phyloP scores from a whole-genome alignment of 2,888 invertebrate species.

The Synergus laeviventris region DNA sequence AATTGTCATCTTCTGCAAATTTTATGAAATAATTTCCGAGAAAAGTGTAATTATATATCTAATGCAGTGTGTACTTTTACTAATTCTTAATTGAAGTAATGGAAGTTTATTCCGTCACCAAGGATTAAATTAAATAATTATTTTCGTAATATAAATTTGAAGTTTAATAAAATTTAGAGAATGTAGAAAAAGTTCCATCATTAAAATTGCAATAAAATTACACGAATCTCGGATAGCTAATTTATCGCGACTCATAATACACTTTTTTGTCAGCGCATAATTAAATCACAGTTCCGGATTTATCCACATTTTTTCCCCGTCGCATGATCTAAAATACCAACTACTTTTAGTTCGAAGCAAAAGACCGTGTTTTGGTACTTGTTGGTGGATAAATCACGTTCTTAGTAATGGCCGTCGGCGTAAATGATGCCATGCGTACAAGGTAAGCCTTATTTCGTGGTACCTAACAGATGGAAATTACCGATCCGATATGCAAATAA shows the following conservation, averaged over 20 bases:
- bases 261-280: background rate
- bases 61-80: too few relatives aligned
- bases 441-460: slow-evolving; percentile 43
- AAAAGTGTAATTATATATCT: too few relatives aligned
- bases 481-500: slow-evolving; percentile 71
- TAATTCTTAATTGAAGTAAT: too few relatives aligned
- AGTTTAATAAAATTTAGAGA: background rate
- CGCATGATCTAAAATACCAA: background rate
- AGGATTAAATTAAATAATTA: background rate
- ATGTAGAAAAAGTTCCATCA: background rate
- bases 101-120: too few relatives aligned
- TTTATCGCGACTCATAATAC: background rate
- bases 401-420: slow-evolving; percentile 56
- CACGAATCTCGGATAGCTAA: background rate
- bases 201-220: background rate
- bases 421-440: slow-evolving; percentile 46
- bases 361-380: slow-evolving; percentile 37
- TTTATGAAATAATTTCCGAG: too few relatives aligned
- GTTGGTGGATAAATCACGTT: slow-evolving; percentile 60
- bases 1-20: too few relatives aligned
- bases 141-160: background rate
- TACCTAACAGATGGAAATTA: slow-evolving; percentile 61
- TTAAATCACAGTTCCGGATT: slow-evolving; percentile 2
- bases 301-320: background rate
- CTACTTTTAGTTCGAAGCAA: background rate